A percentile compares a stretch with the other conserved stretches of the same genome.
Evolutionary conservation across 2,113 vertebrate genomes (phyloP).

Genomic region (human (Homo sapiens)): GRCh38 chr3:133251001-133251500

Average conservation of each 20-base stretch:
- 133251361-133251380: not conserved
- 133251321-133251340: not conserved
- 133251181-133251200: not conserved
- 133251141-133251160: not conserved
- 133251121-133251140: not conserved
- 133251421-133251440: not conserved
- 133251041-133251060: not conserved
- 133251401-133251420: not conserved
- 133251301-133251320: not conserved
- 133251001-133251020: not conserved
- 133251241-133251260: conserved; percentile 1
- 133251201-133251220: not conserved
- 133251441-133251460: not conserved
- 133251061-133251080: not conserved
- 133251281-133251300: not conserved
- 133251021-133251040: not conserved
- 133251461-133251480: not conserved
- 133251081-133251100: not conserved
- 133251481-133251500: not conserved
- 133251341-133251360: not conserved
- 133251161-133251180: conserved; percentile 1
- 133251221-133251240: not conserved
- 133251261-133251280: not conserved
- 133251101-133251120: not conserved
- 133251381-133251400: not conserved